These are phyloP conservation scores for Melanaphis sacchari DNA, from an alignment of 1,140 invertebrate genomes.

Conservation along the genomic window DNA sequence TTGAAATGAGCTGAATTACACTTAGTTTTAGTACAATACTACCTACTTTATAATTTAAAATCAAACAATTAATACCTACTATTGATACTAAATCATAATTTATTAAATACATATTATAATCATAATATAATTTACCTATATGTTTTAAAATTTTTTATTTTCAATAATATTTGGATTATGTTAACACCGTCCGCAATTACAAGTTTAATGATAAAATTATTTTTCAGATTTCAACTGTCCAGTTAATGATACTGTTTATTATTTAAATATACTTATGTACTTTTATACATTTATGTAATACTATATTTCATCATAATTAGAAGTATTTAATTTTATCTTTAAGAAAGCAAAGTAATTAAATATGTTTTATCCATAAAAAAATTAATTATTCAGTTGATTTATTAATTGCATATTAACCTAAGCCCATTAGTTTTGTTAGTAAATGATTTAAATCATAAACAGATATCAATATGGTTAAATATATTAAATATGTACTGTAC, in stretches of 20 bases:
- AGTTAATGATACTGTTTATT: background rate
- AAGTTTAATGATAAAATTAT: background rate
- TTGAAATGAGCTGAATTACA: background rate
- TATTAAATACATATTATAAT: background rate
- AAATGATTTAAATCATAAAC: background rate
- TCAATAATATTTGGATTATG: background rate
- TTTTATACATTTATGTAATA: background rate
- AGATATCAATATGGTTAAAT: background rate
- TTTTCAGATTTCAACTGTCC: background rate
- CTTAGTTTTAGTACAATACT: background rate
- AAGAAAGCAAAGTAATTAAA: background rate
- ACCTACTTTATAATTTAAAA: background rate
- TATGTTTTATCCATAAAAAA: background rate
- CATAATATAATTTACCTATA: too few relatives aligned
- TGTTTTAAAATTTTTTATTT: background rate
- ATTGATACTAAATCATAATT: background rate
- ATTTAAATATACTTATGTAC: background rate
- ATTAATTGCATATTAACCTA: background rate
- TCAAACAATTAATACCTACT: background rate
- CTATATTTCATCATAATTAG: background rate
- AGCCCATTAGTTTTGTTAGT: background rate
- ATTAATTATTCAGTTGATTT: background rate
- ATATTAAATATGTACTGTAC: background rate
- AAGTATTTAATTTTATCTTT: background rate
- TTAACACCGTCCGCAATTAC: background rate